Base-by-base conservation (phyloP, 1,140 invertebrate species). In the Lucilia cuprina region DNA sequence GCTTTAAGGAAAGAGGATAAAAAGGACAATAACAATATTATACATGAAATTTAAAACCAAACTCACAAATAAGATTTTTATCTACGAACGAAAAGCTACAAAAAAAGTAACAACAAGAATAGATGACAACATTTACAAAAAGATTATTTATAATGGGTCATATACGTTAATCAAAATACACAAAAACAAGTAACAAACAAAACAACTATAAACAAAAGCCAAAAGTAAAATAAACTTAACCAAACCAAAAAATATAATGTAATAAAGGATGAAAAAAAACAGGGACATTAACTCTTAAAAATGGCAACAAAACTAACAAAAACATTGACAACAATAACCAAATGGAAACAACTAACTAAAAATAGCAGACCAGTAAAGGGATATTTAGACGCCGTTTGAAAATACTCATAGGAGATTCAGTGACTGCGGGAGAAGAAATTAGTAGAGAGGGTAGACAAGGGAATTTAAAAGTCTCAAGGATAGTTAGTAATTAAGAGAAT, bases 101-200 rank as follows among this genome's bases (percentile, higher is more conserved):
- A 60, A n/a, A 12, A 17, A 21, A 30, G 5, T 25, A 41, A 19
- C 74, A 77, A 80, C 77, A 49, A 49, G 41, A 80, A 80, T 80
- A 49, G 41, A 80, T 80, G 77, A 80, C 77, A 80, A 80, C 77
- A 80, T 80, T 80, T 50, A 80, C 77, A 80, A 80, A 77, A 77
- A 80, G 35, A 80, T 80, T 80, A 80, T 80, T 80, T 80, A 80
- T 80, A 80, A 80, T 80, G 77, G 77, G 77, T 80, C 77, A 80
- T 80, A 80, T 80, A 80, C 77, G n/a, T 80, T 80, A 80, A 80
- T 80, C 41, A 80, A 49, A 77, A 47, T 21, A 80, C 47, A 80
- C 65, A 70, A 70, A 9, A 70, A 70, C 65, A 70, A 60, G 7
- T n/a, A 25, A 70, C 8, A 70, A 70, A n/a, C 21, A 70, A 70